Percentiles rank a stretch among this genome's conserved stretches.
Evolutionary conservation across 2,797 vertebrate species (phyloP).

Genomic region (Enteromius radiatus): DNA sequence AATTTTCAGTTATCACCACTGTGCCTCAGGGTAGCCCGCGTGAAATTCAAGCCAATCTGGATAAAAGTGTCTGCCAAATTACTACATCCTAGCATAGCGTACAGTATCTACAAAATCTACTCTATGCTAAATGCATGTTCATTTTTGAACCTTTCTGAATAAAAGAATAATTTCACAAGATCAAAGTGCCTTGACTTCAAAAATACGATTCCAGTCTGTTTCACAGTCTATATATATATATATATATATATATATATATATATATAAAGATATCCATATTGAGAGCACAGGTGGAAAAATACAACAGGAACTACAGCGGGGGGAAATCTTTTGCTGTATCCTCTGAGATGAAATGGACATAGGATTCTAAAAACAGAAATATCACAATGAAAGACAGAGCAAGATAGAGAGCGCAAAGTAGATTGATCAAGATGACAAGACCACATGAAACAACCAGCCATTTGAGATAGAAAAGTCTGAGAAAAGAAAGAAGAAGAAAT

Average conservation of each 20-base stretch:
- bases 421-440: slow-evolving; percentile 23
- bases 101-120: neutral
- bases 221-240: neutral
- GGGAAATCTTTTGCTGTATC: neutral
- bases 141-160: neutral
- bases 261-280: neutral
- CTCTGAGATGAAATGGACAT: neutral
- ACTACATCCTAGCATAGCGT: neutral
- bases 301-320: neutral
- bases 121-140: neutral
- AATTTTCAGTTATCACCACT: neutral
- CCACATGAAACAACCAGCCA: neutral
- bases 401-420: slow-evolving; percentile 10
- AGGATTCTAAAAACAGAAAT: slow-evolving; percentile 19
- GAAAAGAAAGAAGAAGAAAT: neutral
- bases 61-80: neutral
- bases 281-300: slow-evolving; percentile 19
- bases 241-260: too few species aligned
- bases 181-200: neutral
- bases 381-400: neutral
- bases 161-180: neutral
- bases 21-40: neutral
- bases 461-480: slow-evolving; percentile 16
- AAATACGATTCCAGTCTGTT: neutral
- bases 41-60: neutral